Evolutionary conservation across 1,140 invertebrate genomes (phyloP).

Genomic region (Drosophila neocordata): DNA sequence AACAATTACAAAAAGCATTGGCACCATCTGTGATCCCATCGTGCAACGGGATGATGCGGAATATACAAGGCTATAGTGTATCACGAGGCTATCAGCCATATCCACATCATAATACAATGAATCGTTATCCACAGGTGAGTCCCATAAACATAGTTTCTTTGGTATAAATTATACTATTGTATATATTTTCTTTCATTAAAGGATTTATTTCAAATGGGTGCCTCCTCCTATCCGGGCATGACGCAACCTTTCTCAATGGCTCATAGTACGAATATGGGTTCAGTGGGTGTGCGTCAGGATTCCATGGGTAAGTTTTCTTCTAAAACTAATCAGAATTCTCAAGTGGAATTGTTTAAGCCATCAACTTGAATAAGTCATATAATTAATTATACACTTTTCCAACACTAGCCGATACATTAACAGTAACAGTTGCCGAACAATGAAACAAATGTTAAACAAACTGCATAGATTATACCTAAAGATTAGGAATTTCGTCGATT

Average conservation of each 20-base stretch:
- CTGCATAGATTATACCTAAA: no score
- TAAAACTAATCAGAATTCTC: no score
- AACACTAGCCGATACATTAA: no score
- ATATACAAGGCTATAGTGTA: constrained; percentile 95
- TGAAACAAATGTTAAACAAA: no score
- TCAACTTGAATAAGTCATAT: no score
- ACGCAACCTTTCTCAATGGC: constrained; percentile 97
- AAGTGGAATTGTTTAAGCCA: no score
- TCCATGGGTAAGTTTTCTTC: constrained; percentile 92
- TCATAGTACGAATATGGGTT: constrained; percentile 94
- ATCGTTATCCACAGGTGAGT: constrained; percentile 95
- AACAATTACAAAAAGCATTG: constrained; percentile 97
- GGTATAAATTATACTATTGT: no score
- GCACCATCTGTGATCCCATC: constrained; percentile 94
- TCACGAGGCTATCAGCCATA: constrained; percentile 95
- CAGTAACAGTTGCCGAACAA: no score
- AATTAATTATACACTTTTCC: no score
- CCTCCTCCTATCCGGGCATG: constrained; percentile 95
- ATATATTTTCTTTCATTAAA: no score
- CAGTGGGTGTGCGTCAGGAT: constrained; percentile 94
- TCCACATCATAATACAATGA: constrained; percentile 95
- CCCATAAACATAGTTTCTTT: no score
- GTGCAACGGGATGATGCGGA: constrained; percentile 98
- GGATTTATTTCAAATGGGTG: constrained; percentile 91
- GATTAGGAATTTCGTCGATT: no score